These are phyloP conservation scores for Toxostoma redivivum DNA, from an alignment of 2,113 vertebrate species.

Conservation along the genomic window DNA sequence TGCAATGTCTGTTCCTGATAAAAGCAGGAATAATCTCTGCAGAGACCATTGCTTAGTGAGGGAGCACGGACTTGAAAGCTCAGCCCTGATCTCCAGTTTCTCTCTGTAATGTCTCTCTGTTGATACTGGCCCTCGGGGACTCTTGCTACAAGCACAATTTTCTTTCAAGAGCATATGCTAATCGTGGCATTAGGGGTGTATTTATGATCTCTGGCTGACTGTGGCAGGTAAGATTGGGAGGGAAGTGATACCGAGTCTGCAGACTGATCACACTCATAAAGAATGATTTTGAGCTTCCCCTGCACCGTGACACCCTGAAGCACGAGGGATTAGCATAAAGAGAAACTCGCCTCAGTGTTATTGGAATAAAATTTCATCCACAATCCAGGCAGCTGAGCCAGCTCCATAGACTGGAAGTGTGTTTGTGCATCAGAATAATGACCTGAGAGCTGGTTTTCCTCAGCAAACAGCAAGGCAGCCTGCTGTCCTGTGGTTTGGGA, in stretches of 20 bases:
- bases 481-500: background rate
- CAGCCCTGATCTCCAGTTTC: slow-evolving; percentile 9
- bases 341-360: background rate
- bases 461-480: background rate
- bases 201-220: slow-evolving; percentile 43
- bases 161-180: slow-evolving; percentile 52
- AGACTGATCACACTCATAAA: slow-evolving; percentile 35
- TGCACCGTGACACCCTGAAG: slow-evolving; percentile 4
- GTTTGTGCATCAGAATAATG: background rate
- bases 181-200: slow-evolving; percentile 45
- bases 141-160: slow-evolving; percentile 50
- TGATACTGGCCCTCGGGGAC: slow-evolving; percentile 39
- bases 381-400: background rate
- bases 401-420: rapidly evolving
- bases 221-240: slow-evolving; percentile 47
- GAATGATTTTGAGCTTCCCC: slow-evolving; percentile 15
- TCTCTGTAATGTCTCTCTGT: slow-evolving; percentile 36
- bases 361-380: background rate
- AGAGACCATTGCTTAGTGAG: background rate
- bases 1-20: background rate
- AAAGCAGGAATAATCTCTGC: slow-evolving; percentile 1
- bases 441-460: background rate
- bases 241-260: background rate
- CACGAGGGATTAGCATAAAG: slow-evolving; percentile 1
- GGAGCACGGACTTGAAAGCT: background rate